Percentiles rank a stretch among this genome's conserved stretches.
Conservation (phyloP, 2,113 vertebrate species). For the Amazona vittata region DNA sequence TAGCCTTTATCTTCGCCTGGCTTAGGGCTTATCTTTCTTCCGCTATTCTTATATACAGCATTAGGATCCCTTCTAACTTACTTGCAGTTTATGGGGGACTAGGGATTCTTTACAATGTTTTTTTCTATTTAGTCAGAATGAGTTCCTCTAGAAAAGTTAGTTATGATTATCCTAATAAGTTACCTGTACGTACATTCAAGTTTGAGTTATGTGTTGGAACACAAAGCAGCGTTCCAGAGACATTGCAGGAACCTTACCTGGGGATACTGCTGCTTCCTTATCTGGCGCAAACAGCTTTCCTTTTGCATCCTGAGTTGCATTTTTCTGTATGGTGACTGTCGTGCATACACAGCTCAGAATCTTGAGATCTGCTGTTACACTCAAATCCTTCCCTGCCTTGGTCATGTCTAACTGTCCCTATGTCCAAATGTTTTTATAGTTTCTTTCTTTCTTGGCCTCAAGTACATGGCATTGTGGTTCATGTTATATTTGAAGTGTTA, state of each 20-base stretch:
- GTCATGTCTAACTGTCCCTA: not conserved
- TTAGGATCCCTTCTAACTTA: not conserved
- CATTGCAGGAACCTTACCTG: not conserved
- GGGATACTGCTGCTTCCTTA: not conserved
- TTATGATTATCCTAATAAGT: not conserved
- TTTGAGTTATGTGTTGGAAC: not conserved
- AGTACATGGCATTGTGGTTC: not conserved
- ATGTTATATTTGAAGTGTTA: not conserved
- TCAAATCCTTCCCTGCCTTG: not conserved
- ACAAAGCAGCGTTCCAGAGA: not conserved
- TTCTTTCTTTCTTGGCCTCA: not conserved
- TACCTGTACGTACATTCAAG: not conserved
- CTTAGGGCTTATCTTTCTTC: not conserved
- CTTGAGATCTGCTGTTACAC: not conserved
- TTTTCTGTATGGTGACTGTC: not conserved
- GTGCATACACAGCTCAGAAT: not conserved
- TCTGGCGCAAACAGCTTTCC: not conserved
- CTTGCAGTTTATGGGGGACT: not conserved
- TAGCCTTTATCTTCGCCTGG: not conserved
- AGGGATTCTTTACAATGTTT: not conserved
- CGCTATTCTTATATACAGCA: not conserved
- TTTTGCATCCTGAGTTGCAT: not conserved
- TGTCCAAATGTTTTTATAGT: not conserved
- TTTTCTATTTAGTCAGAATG: not conserved
- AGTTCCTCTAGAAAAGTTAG: not conserved